Evolutionary conservation across 2,888 invertebrate genomes (phyloP).

Genomic region (Gibbula magus): DNA sequence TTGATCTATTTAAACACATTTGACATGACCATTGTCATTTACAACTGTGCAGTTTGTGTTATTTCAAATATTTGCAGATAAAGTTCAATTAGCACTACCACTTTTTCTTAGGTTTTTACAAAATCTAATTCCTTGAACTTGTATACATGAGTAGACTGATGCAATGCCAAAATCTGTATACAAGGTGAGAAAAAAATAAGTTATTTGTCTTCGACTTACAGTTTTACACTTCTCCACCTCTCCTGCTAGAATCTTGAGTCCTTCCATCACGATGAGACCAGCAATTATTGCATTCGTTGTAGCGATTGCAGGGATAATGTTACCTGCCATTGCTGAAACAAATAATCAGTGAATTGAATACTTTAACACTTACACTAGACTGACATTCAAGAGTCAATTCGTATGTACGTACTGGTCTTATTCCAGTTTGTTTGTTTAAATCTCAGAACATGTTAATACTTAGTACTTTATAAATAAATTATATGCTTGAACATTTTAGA

Average conservation of each 20-base stretch:
- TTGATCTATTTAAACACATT: too few species aligned
- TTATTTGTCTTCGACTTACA: conserved; percentile 55
- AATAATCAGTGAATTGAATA: conserved; percentile 66
- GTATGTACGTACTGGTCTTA: too few species aligned
- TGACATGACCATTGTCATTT: too few species aligned
- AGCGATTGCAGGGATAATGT: conserved; percentile 99
- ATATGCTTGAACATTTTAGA: too few species aligned
- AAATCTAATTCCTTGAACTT: background rate
- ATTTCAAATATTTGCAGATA: background rate
- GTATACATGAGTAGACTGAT: background rate
- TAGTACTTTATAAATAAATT: too few species aligned
- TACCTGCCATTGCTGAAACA: conserved; percentile 93
- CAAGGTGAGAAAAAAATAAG: background rate
- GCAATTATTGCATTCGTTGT: conserved; percentile 99
- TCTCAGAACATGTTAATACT: too few species aligned
- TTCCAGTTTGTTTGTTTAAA: too few species aligned
- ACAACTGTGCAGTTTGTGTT: too few species aligned
- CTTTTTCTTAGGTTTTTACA: background rate
- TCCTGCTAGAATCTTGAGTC: conserved; percentile 83
- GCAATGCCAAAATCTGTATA: background rate
- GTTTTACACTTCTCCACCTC: conserved; percentile 69
- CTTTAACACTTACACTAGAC: too few species aligned
- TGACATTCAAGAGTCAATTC: too few species aligned
- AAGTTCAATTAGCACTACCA: background rate
- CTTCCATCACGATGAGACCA: conserved; percentile 93